Conservation (phyloP, 2,113 vertebrate genomes). For the Onychostoma macrolepis region DNA sequence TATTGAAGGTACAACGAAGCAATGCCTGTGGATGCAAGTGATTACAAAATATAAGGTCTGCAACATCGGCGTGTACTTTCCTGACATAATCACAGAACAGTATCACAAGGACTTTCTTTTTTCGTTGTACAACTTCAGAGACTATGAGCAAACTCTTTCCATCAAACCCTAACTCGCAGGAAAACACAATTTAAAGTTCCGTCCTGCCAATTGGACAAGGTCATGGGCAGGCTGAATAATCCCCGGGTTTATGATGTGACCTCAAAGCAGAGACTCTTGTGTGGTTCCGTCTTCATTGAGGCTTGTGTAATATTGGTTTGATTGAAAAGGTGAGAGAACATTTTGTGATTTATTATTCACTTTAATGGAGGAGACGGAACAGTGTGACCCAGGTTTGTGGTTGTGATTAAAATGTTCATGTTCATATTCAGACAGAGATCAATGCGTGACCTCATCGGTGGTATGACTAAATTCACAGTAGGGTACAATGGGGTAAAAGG, state of each 20-base stretch:
- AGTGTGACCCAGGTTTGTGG: not conserved
- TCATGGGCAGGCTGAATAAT: conserved; percentile 9
- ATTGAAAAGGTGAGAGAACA: conserved; percentile 16
- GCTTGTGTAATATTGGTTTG: conserved; percentile 6
- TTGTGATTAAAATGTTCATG: not conserved
- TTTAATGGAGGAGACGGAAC: conserved; percentile 9
- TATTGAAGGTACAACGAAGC: not conserved
- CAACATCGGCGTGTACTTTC: not conserved
- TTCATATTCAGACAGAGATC: conserved; percentile 21
- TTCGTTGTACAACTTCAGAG: not conserved
- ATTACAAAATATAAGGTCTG: not conserved
- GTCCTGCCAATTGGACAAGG: not conserved
- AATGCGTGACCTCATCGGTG: not conserved
- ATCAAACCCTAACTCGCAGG: conserved; percentile 25
- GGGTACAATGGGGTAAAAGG: no score
- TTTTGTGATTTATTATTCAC: conserved; percentile 40
- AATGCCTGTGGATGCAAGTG: not conserved
- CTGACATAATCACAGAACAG: not conserved
- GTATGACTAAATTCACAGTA: not conserved
- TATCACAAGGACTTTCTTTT: conserved; percentile 3
- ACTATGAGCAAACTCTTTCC: conserved; percentile 12
- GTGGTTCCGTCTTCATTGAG: conserved; percentile 26
- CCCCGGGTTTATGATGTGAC: conserved; percentile 42
- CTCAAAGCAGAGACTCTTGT: not conserved
- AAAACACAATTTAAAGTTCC: conserved; percentile 26